Evolutionary conservation across 2,113 vertebrate species (phyloP).

Genomic region (Caloenas nicobarica): DNA sequence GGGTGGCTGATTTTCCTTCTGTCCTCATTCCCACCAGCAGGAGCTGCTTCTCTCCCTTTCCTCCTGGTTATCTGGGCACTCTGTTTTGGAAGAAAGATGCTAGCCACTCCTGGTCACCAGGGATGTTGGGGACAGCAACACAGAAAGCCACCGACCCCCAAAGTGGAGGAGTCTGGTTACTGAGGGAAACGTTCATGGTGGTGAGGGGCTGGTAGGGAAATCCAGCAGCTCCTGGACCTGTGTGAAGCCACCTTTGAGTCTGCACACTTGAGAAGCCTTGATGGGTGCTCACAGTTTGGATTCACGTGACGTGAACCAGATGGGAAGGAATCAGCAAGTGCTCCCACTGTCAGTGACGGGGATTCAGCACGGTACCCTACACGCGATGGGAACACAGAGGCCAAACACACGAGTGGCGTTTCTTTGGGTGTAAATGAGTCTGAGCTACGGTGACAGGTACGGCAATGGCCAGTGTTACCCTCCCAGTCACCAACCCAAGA

Average conservation of each 20-base stretch:
- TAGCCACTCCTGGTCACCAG: neutral
- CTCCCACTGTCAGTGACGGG: neutral
- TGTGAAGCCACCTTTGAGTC: neutral
- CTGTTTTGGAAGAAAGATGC: neutral
- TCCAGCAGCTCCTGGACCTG: neutral
- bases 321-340: neutral
- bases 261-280: neutral
- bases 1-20: neutral
- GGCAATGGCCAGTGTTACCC: neutral
- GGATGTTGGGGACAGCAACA: neutral
- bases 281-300: neutral
- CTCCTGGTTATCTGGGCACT: neutral
- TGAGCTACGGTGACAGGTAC: rapidly evolving
- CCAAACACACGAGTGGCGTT: neutral
- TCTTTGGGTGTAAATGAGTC: neutral
- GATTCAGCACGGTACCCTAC: neutral
- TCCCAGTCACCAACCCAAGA: neutral
- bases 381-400: rapidly evolving
- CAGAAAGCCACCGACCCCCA: rapidly evolving
- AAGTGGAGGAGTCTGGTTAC: neutral
- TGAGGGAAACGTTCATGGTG: neutral
- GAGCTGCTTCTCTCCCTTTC: neutral
- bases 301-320: rapidly evolving
- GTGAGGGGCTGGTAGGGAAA: neutral
- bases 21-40: neutral